A percentile compares a stretch with the other conserved stretches of the same genome.
phyloP scores from a whole-genome alignment of 2,888 invertebrate species.

The Sinhomidia bicolor region DNA sequence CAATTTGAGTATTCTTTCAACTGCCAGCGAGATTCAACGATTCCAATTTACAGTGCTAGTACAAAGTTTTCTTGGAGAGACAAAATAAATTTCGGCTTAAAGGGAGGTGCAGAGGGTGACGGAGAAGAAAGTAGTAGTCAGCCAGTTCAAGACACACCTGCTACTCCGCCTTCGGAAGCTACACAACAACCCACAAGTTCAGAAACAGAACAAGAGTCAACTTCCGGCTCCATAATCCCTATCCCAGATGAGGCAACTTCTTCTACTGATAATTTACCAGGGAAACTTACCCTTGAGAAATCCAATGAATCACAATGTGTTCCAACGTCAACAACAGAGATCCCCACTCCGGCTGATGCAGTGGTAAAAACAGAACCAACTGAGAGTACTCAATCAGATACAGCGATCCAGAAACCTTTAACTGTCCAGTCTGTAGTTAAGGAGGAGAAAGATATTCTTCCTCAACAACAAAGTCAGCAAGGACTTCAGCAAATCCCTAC shows the following conservation, averaged over 20 bases:
- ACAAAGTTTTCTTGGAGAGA: slow-evolving; percentile 65
- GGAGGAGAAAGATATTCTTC: too few species aligned
- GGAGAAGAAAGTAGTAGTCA: not conserved
- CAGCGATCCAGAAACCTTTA: too few species aligned
- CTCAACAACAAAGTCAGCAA: not conserved
- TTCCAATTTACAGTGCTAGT: slow-evolving; percentile 56
- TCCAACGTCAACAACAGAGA: slow-evolving; percentile 10
- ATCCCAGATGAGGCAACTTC: not conserved
- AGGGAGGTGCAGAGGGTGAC: slow-evolving; percentile 54
- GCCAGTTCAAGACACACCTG: not conserved
- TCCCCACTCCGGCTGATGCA: not conserved
- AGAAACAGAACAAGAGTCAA: slow-evolving; percentile 21
- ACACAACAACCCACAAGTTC: not conserved
- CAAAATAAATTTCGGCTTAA: slow-evolving; percentile 32
- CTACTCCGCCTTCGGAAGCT: not conserved
- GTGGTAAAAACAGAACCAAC: not conserved
- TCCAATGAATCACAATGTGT: not conserved
- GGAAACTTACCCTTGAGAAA: not conserved
- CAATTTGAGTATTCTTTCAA: slow-evolving; percentile 3
- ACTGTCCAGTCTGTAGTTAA: too few species aligned
- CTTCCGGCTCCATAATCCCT: not conserved
- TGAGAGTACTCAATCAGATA: too few species aligned
- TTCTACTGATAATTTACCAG: not conserved
- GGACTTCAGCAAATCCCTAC: not conserved
- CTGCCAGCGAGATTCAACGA: not conserved